phyloP scores from a whole-genome alignment of 2,888 invertebrate genomes.

The Pristionchus arcanus region DNA sequence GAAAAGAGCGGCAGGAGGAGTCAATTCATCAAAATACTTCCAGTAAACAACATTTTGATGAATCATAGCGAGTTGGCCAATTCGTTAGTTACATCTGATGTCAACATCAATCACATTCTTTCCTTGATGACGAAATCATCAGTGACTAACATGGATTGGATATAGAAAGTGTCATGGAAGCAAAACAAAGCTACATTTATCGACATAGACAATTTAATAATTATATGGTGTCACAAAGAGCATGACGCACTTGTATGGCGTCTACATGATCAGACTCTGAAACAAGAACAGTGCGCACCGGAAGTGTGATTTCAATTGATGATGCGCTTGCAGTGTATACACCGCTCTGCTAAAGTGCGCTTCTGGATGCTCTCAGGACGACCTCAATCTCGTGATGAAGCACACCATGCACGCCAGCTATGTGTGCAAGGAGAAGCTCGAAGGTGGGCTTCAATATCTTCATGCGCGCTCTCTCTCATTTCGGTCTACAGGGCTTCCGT shows the following conservation, averaged over 20 bases:
- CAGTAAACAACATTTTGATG: background rate
- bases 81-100: background rate
- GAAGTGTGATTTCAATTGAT: background rate
- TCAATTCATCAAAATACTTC: background rate
- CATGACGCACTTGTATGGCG: background rate
- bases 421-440: slow-evolving; percentile 55
- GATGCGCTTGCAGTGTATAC: slow-evolving; percentile 44
- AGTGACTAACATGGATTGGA: no score
- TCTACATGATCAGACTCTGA: background rate
- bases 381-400: slow-evolving; percentile 52
- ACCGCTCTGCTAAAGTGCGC: slow-evolving; percentile 52
- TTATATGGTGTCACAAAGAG: no score
- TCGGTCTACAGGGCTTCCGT: background rate
- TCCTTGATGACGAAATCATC: background rate
- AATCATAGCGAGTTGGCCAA: background rate
- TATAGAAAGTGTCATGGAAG: no score
- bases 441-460: background rate
- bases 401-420: slow-evolving; percentile 48
- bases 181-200: no score
- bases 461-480: no score
- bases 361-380: slow-evolving; percentile 33
- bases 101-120: background rate
- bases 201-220: no score
- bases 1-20: background rate
- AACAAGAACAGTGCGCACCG: background rate